Conservation (phyloP, 2,888 invertebrate species). For the Leptopterna dolabrata region DNA sequence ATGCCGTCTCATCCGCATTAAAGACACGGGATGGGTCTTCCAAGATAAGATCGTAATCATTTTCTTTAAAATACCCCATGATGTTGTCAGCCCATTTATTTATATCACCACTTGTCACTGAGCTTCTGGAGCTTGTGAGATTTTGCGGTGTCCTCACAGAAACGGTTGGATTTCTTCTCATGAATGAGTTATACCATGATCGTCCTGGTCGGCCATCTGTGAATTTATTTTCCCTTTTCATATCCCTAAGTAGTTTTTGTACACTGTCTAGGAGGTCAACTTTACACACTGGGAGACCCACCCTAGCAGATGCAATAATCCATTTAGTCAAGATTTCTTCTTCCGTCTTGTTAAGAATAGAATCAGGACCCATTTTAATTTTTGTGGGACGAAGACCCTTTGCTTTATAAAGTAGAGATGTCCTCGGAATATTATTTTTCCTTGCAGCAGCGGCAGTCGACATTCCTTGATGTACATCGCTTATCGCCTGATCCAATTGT, state of each 20-base stretch:
- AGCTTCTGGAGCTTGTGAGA: slow-evolving; percentile 44
- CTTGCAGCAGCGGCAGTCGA: slow-evolving; percentile 4
- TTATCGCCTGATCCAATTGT: background rate
- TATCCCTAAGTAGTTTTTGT: slow-evolving; percentile 55
- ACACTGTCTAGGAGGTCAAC: slow-evolving; percentile 60
- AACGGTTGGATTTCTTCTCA: slow-evolving; percentile 57
- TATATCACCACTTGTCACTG: background rate
- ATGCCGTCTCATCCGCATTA: slow-evolving; percentile 60
- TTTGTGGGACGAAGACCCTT: background rate
- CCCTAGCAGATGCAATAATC: slow-evolving; percentile 57
- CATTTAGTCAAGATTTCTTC: slow-evolving; percentile 61
- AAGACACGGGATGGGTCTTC: slow-evolving; percentile 59
- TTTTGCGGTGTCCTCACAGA: slow-evolving; percentile 54
- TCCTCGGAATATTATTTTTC: background rate
- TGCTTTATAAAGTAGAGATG: slow-evolving; percentile 1
- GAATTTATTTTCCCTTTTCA: slow-evolving; percentile 58
- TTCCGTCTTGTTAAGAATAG: slow-evolving; percentile 29
- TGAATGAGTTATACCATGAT: slow-evolving; percentile 57
- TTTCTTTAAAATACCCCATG: slow-evolving; percentile 53
- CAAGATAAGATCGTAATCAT: slow-evolving; percentile 49
- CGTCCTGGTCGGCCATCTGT: slow-evolving; percentile 56
- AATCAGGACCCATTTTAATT: slow-evolving; percentile 22
- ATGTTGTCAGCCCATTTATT: slow-evolving; percentile 51
- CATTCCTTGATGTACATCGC: background rate
- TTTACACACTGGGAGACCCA: slow-evolving; percentile 60